Percentiles rank a stretch among this genome's conserved stretches.
Evolutionary conservation across 2,888 invertebrate species (phyloP).

Genomic region (Rotaria sp.): DNA sequence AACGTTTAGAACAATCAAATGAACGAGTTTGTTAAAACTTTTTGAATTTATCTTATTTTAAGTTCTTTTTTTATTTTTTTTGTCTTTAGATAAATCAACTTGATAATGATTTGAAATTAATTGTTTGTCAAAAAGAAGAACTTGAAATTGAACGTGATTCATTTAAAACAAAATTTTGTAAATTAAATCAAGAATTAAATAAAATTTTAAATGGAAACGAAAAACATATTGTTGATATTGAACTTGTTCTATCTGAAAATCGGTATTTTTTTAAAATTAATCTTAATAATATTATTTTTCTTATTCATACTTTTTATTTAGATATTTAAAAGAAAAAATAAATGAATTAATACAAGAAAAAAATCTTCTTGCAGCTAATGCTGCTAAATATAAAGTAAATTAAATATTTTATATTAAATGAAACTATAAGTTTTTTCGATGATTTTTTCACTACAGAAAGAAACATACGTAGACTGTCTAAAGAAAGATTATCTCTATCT

Average conservation of each 20-base stretch:
- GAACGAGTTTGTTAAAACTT: background rate
- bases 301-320: background rate
- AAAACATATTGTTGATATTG: background rate
- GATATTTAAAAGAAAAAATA: background rate
- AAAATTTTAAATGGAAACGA: background rate
- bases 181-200: slow-evolving; percentile 29
- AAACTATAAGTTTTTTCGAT: too few species aligned
- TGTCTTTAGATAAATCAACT: background rate
- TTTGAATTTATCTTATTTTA: background rate
- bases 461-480: too few species aligned
- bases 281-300: background rate
- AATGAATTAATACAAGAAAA: background rate
- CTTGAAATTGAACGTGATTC: slow-evolving; percentile 39
- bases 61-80: background rate
- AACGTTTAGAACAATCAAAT: slow-evolving; percentile 11
- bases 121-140: slow-evolving; percentile 37
- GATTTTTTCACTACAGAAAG: too few species aligned
- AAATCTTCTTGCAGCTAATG: background rate
- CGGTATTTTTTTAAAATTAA: background rate
- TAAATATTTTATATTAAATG: too few species aligned
- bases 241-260: slow-evolving; percentile 1
- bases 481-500: too few species aligned
- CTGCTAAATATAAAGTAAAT: background rate
- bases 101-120: slow-evolving; percentile 36
- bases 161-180: slow-evolving; percentile 34